Evolutionary conservation across 2,797 vertebrate species (phyloP).

Genomic region (Arctocebus calabarensis): DNA sequence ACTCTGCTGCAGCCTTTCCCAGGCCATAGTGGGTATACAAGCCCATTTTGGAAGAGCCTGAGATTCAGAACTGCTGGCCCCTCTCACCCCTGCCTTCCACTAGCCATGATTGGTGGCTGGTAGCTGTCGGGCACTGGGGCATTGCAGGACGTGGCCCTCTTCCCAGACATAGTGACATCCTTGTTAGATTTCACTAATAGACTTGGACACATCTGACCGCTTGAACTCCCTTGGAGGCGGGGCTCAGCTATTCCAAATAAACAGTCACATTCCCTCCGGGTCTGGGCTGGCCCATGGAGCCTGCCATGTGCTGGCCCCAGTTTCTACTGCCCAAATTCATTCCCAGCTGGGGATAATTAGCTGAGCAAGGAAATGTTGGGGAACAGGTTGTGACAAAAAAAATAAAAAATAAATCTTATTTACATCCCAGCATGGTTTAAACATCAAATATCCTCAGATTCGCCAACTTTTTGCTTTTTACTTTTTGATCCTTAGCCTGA

Average conservation of each 20-base stretch:
- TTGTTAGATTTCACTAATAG: slow-evolving; percentile 85
- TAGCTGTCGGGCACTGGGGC: slow-evolving; percentile 83
- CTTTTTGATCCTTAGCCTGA: slow-evolving; percentile 64
- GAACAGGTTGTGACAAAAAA: neutral
- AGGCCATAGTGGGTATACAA: slow-evolving; percentile 73
- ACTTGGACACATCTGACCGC: slow-evolving; percentile 87
- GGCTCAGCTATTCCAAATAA: slow-evolving; percentile 88
- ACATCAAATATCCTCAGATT: neutral
- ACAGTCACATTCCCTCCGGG: slow-evolving; percentile 85
- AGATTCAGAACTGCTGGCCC: slow-evolving; percentile 83
- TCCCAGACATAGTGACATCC: slow-evolving; percentile 83
- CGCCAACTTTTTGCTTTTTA: slow-evolving; percentile 73
- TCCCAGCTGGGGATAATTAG: slow-evolving; percentile 89
- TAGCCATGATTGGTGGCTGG: slow-evolving; percentile 82
- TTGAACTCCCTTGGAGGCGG: slow-evolving; percentile 86
- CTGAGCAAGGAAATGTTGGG: slow-evolving; percentile 61
- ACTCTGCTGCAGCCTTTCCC: slow-evolving; percentile 75
- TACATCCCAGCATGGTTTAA: neutral
- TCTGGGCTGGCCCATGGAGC: slow-evolving; percentile 78
- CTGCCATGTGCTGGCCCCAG: slow-evolving; percentile 81
- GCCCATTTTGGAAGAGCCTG: slow-evolving; percentile 82
- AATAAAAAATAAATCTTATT: neutral
- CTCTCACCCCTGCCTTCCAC: slow-evolving; percentile 80
- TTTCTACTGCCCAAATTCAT: slow-evolving; percentile 84
- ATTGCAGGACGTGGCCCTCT: slow-evolving; percentile 81